These are phyloP conservation scores for Bhutanitis thaidina DNA, from an alignment of 2,888 invertebrate species.

Conservation along the genomic window DNA sequence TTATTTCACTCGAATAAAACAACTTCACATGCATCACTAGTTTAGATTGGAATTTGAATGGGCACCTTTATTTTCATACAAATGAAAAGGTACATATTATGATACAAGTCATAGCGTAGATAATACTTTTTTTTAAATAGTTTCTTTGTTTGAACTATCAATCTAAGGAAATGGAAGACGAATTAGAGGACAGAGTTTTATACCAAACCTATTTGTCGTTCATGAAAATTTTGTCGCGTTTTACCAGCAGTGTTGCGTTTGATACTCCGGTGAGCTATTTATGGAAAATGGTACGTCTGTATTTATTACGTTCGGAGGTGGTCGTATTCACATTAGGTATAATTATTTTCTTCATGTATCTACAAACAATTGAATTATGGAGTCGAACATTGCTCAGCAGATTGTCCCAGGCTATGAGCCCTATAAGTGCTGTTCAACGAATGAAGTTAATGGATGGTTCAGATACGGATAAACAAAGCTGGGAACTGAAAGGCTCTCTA, in stretches of 20 bases:
- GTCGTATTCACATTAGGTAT: conserved; percentile 85
- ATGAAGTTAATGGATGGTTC: conserved; percentile 77
- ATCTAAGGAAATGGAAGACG: conserved; percentile 89
- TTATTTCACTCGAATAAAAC: no score
- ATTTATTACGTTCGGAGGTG: conserved; percentile 90
- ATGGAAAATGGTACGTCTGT: conserved; percentile 88
- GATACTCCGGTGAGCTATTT: conserved; percentile 87
- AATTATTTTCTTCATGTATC: conserved; percentile 87
- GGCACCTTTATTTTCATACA: no score
- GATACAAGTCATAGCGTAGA: no score
- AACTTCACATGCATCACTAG: no score
- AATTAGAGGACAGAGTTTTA: conserved; percentile 92
- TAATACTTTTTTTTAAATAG: not conserved
- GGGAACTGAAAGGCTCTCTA: conserved; percentile 87
- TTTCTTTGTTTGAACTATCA: conserved; percentile 5
- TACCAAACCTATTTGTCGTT: conserved; percentile 93
- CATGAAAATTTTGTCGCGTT: conserved; percentile 91
- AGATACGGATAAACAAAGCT: conserved; percentile 80
- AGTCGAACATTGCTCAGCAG: conserved; percentile 86
- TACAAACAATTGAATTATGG: conserved; percentile 92
- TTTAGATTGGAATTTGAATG: no score
- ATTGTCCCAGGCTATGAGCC: conserved; percentile 83
- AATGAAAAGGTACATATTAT: no score
- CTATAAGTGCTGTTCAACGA: conserved; percentile 81
- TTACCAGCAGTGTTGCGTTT: conserved; percentile 88